Evolutionary conservation across 2,797 vertebrate species (phyloP).

Genomic region (Melanotaenia parkinsoni): DNA sequence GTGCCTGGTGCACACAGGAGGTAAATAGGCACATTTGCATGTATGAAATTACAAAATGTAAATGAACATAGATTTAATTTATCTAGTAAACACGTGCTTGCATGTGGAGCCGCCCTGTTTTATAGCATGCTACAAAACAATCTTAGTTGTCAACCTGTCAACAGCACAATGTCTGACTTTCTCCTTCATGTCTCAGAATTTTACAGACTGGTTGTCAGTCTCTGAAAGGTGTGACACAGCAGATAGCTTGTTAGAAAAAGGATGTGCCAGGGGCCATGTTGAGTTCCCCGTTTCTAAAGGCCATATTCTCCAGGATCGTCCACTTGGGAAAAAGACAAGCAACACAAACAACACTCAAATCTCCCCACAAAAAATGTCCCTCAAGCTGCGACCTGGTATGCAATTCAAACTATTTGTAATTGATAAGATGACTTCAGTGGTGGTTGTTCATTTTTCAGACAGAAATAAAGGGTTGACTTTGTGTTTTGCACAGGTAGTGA

Average conservation of each 20-base stretch:
- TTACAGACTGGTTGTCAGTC: constrained; percentile 86
- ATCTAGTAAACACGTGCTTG: not conserved
- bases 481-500: constrained; percentile 81
- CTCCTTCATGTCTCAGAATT: constrained; percentile 85
- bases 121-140: not conserved
- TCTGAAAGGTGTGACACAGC: constrained; percentile 88
- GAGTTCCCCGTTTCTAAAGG: constrained; percentile 87
- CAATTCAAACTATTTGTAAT: not conserved
- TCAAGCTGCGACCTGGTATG: constrained; percentile 90
- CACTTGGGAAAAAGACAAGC: constrained; percentile 82
- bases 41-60: not conserved
- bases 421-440: not conserved
- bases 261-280: constrained; percentile 84
- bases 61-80: not conserved
- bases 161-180: constrained; percentile 7
- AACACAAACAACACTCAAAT: constrained; percentile 88
- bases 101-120: not conserved
- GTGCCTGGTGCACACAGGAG: constrained; percentile 96
- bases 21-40: constrained; percentile 73
- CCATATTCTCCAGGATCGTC: constrained; percentile 83
- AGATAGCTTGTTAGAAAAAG: constrained; percentile 86
- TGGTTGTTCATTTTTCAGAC: not conserved
- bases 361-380: constrained; percentile 90
- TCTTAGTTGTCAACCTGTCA: not conserved
- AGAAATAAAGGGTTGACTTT: constrained; percentile 9